Evolutionary conservation across 2,888 invertebrate species (phyloP).

Genomic region (Synanthedon andrenaeformis): DNA sequence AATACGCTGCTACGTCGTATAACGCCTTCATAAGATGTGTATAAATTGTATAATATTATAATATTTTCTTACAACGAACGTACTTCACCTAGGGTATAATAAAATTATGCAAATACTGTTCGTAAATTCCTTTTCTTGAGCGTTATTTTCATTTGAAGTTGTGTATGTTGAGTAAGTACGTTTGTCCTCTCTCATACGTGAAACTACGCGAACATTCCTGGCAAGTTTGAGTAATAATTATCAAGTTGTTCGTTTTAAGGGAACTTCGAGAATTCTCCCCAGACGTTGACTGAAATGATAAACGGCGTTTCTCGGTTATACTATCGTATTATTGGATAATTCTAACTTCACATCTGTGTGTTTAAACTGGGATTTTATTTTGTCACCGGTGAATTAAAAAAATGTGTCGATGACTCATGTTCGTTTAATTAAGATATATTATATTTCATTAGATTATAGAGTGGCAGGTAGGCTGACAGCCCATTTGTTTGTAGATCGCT

Average conservation of each 20-base stretch:
- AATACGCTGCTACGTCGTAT: too few relatives aligned
- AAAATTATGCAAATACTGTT: background rate
- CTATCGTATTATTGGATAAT: background rate
- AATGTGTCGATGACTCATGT: background rate
- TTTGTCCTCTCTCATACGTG: background rate
- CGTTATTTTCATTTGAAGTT: background rate
- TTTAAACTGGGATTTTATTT: background rate
- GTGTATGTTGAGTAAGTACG: background rate
- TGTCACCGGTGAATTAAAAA: background rate
- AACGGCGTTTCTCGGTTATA: background rate
- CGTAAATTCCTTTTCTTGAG: background rate
- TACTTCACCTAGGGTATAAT: background rate
- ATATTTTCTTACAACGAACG: too few relatives aligned
- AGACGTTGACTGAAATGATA: background rate
- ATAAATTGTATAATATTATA: too few relatives aligned
- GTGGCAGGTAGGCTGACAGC: too few relatives aligned
- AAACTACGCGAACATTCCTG: too few relatives aligned
- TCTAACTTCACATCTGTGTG: background rate
- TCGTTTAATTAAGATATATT: background rate
- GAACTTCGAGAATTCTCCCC: background rate
- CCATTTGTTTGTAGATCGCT: too few relatives aligned
- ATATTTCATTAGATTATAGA: too few relatives aligned
- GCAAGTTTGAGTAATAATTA: background rate
- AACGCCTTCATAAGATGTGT: too few relatives aligned
- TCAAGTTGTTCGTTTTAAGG: background rate